These are phyloP conservation scores for Nephila pilipes DNA, from an alignment of 1,140 invertebrate genomes.

Conservation along the genomic window DNA sequence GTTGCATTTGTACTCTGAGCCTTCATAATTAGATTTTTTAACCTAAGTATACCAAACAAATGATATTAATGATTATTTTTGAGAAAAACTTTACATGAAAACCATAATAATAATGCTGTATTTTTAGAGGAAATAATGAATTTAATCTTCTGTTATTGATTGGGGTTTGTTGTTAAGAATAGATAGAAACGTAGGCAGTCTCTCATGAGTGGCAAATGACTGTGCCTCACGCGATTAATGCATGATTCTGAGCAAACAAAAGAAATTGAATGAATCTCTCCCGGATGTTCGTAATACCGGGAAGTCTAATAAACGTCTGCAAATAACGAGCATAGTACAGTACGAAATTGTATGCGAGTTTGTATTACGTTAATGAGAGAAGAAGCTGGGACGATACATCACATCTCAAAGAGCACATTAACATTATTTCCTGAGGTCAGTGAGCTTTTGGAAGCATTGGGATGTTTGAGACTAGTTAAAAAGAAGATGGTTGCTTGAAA, in stretches of 20 bases:
- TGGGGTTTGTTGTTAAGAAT: background rate
- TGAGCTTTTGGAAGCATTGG: background rate
- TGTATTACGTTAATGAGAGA: constrained; percentile 12
- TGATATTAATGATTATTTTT: too few relatives aligned
- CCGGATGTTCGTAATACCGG: constrained; percentile 22
- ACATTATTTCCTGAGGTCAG: background rate
- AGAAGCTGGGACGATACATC: background rate
- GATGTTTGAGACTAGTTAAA: background rate
- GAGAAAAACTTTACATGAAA: too few relatives aligned
- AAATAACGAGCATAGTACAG: background rate
- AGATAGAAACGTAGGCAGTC: background rate
- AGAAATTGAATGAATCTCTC: constrained; percentile 13
- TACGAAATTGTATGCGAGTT: background rate
- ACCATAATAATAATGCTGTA: too few relatives aligned
- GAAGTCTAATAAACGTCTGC: constrained; percentile 23
- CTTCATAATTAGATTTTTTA: too few relatives aligned
- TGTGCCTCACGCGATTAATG: background rate
- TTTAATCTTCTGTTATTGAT: too few relatives aligned
- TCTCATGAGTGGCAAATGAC: background rate
- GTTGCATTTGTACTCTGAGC: too few relatives aligned
- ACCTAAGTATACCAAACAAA: too few relatives aligned
- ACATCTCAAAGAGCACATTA: background rate
- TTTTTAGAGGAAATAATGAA: too few relatives aligned
- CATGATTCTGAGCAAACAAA: constrained; percentile 2
- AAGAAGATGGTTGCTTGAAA: background rate